Base-by-base conservation (phyloP, 2,797 vertebrate species). In the Neomorphus geoffroyi region DNA sequence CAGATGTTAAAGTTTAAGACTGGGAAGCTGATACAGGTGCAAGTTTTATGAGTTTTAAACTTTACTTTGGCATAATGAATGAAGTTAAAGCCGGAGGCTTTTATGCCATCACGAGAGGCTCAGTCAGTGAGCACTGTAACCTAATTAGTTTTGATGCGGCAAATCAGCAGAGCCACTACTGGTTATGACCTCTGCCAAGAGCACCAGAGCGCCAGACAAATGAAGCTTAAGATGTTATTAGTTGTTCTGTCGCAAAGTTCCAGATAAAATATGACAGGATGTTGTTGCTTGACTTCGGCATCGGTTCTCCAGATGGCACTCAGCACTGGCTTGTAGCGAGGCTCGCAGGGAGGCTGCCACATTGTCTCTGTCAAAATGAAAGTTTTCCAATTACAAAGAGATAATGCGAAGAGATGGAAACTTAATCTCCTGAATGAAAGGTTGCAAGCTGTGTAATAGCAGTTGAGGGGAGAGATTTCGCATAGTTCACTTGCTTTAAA, bases 101-200 rank as follows among this genome's bases (percentile, higher is more conserved):
- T 97, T 88, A 89, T 84, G 96, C 88, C 89, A 73, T 97, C 97
- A 92, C 83, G 86, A 94, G 96, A 94, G 30, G 78, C 94, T 93
- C 92, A 95, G 94, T 95, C 97, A 96, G 88, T 90, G 96, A 98
- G 94, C 88, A 92, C 95, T 94, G 96, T 96, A 97, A 97, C 97
- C 75, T 97, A 98, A 98, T 98, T 97, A 97, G 95, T 97, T 97
- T 96, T 96, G 97, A 98, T 98, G 97, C 96, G 96, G 96, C 96
- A 97, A 97, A 97, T 97, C 97, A 97, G 95, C 96, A 97, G 96
- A 98, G 97, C 95, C 97, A 97, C 96, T 92, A 83, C 97, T 97
- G 97, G 97, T 97, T 97, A 85, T 96, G 96, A 98, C 97, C 98
- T 98, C 97, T 97, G 98, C 97, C 97, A 98, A 97, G 95, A 98